These are phyloP conservation scores for Parascotia fuliginaria DNA, from an alignment of 2,888 invertebrate genomes.

Conservation along the genomic window DNA sequence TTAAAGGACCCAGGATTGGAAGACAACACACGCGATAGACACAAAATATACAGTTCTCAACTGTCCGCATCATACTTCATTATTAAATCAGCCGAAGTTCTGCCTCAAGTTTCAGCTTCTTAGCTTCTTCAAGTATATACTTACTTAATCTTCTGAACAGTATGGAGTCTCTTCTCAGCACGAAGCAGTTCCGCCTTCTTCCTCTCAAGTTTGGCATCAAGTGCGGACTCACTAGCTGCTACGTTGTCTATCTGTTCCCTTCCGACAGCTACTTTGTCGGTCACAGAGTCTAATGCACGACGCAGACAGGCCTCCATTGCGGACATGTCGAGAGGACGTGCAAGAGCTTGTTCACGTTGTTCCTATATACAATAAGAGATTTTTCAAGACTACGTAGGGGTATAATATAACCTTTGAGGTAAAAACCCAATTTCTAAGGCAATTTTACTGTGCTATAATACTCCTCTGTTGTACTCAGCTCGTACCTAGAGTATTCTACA, in stretches of 20 bases:
- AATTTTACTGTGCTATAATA: too few relatives aligned
- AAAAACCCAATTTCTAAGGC: too few relatives aligned
- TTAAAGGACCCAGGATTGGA: too few relatives aligned
- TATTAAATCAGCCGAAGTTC: too few relatives aligned
- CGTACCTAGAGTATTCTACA: too few relatives aligned
- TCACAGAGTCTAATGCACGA: constrained; percentile 89
- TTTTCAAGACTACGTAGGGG: too few relatives aligned
- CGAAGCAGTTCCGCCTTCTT: constrained; percentile 95
- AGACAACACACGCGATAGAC: too few relatives aligned
- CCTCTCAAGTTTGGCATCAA: constrained; percentile 97
- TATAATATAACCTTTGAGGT: too few relatives aligned
- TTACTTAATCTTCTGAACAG: constrained; percentile 96
- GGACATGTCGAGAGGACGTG: constrained; percentile 92
- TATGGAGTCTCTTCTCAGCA: constrained; percentile 96
- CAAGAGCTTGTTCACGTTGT: constrained; percentile 91
- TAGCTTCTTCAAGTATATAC: constrained; percentile 22
- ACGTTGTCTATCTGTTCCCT: constrained; percentile 93
- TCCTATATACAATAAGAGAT: constrained; percentile 59
- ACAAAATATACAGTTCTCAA: too few relatives aligned
- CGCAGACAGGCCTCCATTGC: constrained; percentile 93
- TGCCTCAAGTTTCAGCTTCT: too few relatives aligned
- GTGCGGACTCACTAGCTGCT: constrained; percentile 93
- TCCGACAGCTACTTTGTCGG: constrained; percentile 90
- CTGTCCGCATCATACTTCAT: too few relatives aligned
- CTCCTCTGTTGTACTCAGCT: too few relatives aligned